These are phyloP conservation scores for Zoanthus sociatus DNA, from an alignment of 92 coral and sea anemone species.

Conservation along the genomic window DNA sequence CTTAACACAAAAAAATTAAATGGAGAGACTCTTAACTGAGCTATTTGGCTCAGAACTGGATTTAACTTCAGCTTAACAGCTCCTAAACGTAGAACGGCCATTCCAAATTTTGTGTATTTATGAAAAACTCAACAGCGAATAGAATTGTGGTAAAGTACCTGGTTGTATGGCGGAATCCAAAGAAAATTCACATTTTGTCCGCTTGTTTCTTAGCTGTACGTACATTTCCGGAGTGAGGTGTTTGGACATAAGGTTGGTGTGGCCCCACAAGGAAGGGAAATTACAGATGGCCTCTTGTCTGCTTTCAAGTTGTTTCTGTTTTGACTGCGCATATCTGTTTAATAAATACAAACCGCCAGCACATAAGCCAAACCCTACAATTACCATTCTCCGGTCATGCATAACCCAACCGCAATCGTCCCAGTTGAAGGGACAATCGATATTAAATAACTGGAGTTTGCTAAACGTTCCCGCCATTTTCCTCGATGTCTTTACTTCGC, in stretches of 20 bases:
- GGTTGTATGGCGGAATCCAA: constrained; percentile 68
- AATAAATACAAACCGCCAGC: constrained; percentile 48
- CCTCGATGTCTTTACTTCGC: not conserved
- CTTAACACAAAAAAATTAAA: too few species aligned
- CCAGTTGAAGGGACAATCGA: constrained; percentile 33
- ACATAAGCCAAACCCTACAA: constrained; percentile 50
- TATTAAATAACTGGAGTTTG: constrained; percentile 30
- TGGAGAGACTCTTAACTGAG: too few species aligned
- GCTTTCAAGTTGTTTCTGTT: constrained; percentile 20
- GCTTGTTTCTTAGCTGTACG: constrained; percentile 50
- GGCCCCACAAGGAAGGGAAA: constrained; percentile 71
- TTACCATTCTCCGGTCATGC: constrained; percentile 55
- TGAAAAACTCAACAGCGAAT: too few species aligned
- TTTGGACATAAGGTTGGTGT: constrained; percentile 67
- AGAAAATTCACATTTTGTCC: constrained; percentile 60
- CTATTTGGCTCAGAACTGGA: too few species aligned
- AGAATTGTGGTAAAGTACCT: not conserved
- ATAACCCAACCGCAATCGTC: constrained; percentile 51
- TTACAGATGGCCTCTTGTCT: constrained; percentile 63
- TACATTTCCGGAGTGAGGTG: constrained; percentile 70
- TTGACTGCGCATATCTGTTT: constrained; percentile 17
- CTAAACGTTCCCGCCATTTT: constrained; percentile 60
- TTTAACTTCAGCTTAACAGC: too few species aligned
- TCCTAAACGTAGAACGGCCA: too few species aligned
- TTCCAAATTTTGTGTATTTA: too few species aligned